Evolutionary conservation across 2,113 vertebrate genomes (phyloP).

Genomic region (Odobenus rosmarus): DNA sequence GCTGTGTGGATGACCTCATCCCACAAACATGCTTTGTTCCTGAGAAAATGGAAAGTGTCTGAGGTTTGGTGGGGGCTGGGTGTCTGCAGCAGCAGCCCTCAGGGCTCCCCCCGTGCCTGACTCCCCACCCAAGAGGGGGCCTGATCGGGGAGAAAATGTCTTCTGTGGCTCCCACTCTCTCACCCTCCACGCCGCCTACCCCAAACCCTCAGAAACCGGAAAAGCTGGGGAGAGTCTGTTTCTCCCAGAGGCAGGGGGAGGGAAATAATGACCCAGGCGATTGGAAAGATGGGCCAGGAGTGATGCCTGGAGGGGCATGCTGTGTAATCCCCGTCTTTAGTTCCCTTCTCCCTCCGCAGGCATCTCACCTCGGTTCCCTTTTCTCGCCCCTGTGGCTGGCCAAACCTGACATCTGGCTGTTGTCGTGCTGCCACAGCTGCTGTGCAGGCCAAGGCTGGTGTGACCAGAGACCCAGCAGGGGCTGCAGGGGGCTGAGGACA

Average conservation of each 20-base stretch:
- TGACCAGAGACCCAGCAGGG: constrained; percentile 57
- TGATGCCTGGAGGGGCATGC: not conserved
- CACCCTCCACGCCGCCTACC: not conserved
- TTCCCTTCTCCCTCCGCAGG: not conserved
- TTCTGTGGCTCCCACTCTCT: not conserved
- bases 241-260: not conserved
- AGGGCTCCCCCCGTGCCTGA: constrained; percentile 63
- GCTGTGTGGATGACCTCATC: constrained; percentile 87
- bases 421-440: constrained; percentile 79
- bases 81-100: constrained; percentile 82
- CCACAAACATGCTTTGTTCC: constrained; percentile 90
- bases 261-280: not conserved
- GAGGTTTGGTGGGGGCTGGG: constrained; percentile 87
- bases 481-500: constrained; percentile 18
- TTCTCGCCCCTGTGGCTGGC: constrained; percentile 71
- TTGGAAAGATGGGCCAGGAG: not conserved
- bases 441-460: constrained; percentile 68
- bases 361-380: constrained; percentile 39
- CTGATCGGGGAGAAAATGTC: constrained; percentile 3
- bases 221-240: not conserved
- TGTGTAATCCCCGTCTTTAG: not conserved
- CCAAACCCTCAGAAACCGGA: not conserved
- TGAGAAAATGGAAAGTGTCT: constrained; percentile 90
- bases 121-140: constrained; percentile 32
- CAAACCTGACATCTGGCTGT: constrained; percentile 75